A percentile compares a stretch with the other conserved stretches of the same genome.
Evolutionary conservation across 2,797 vertebrate genomes (phyloP).

Genomic region (Aplochiton taeniatus): DNA sequence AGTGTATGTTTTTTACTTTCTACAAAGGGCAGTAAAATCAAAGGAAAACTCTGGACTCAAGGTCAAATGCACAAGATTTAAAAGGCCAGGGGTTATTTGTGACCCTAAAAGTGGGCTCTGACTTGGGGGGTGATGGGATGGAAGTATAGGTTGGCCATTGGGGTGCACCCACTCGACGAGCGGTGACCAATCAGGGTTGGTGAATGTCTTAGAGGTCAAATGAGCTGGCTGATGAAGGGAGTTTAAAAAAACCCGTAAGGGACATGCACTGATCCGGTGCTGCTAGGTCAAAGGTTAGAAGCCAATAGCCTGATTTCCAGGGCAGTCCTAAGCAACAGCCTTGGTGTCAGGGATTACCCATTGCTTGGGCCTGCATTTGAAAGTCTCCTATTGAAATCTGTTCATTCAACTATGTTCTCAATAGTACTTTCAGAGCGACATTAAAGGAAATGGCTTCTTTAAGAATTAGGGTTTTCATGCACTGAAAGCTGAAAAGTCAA

Average conservation of each 20-base stretch:
- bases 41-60: slow-evolving; percentile 12
- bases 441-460: too few relatives aligned
- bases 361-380: too few relatives aligned
- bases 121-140: slow-evolving; percentile 10
- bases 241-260: slow-evolving; percentile 14
- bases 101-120: slow-evolving; percentile 5
- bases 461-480: too few relatives aligned
- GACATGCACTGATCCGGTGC: slow-evolving; percentile 42
- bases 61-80: slow-evolving; percentile 13
- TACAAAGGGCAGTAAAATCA: slow-evolving; percentile 27
- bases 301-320: slow-evolving; percentile 12
- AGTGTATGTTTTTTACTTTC: slow-evolving; percentile 37
- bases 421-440: too few relatives aligned
- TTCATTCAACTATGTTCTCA: too few relatives aligned
- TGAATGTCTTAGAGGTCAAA: slow-evolving; percentile 2
- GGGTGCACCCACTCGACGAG: slow-evolving; percentile 1
- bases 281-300: slow-evolving; percentile 42
- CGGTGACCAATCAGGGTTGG: slow-evolving; percentile 29
- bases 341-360: neutral
- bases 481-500: too few relatives aligned
- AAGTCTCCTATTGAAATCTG: too few relatives aligned
- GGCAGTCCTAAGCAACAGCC: neutral
- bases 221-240: slow-evolving; percentile 8
- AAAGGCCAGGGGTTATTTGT: slow-evolving; percentile 31
- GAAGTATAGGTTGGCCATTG: slow-evolving; percentile 5